phyloP scores from a whole-genome alignment of 1,140 invertebrate species.

The Drosophila kurseongensis region DNA sequence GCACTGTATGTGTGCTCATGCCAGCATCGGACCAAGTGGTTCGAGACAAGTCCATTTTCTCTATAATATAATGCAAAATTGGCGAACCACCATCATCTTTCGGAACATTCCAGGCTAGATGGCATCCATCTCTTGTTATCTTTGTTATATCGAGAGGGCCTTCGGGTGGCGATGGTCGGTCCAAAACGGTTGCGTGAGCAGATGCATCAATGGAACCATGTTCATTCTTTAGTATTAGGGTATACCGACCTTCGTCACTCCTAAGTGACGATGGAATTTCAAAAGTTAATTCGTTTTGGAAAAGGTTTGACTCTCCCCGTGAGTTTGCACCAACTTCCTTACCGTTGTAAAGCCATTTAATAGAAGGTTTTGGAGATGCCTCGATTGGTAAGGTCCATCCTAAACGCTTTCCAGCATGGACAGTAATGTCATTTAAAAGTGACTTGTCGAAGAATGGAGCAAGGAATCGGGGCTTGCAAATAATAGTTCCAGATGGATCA shows the following conservation, averaged over 20 bases:
- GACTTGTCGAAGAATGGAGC: constrained; percentile 94
- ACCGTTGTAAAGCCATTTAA: constrained; percentile 96
- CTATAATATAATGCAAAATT: constrained; percentile 97
- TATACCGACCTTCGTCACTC: constrained; percentile 93
- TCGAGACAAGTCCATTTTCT: constrained; percentile 98
- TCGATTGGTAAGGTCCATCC: constrained; percentile 95
- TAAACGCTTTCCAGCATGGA: constrained; percentile 95
- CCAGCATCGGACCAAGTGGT: constrained; percentile 98
- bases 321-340: constrained; percentile 88
- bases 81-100: constrained; percentile 96
- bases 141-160: constrained; percentile 93
- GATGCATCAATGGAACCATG: constrained; percentile 92
- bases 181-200: constrained; percentile 94
- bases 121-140: constrained; percentile 95
- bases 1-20: constrained; percentile 92
- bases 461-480: constrained; percentile 93
- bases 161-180: constrained; percentile 94
- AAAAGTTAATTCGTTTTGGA: constrained; percentile 91
- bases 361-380: constrained; percentile 91
- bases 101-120: constrained; percentile 92
- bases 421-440: constrained; percentile 93
- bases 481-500: constrained; percentile 93
- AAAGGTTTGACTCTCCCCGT: constrained; percentile 89
- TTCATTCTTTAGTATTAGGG: constrained; percentile 93
- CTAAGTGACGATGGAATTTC: constrained; percentile 94